Evolutionary conservation across 2,888 invertebrate species (phyloP).

Genomic region (Polydrusus tereticollis): DNA sequence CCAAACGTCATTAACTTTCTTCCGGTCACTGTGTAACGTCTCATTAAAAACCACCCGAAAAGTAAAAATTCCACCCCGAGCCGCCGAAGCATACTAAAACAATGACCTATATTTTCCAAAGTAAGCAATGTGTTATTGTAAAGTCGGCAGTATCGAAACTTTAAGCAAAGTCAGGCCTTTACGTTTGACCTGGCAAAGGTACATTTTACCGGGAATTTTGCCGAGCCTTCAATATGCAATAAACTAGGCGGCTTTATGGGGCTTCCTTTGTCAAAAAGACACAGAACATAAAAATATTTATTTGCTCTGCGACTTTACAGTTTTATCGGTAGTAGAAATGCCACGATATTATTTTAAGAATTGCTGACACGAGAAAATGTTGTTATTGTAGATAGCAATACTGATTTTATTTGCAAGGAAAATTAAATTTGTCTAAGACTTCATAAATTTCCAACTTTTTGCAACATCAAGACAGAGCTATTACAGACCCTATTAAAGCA

Average conservation of each 20-base stretch:
- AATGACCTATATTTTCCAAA: conserved; percentile 3
- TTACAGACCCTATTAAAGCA: too few relatives aligned
- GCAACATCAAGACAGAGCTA: too few relatives aligned
- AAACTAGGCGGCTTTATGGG: conserved; percentile 31
- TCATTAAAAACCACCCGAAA: neutral
- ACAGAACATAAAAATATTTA: conserved; percentile 42
- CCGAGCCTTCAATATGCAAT: conserved; percentile 40
- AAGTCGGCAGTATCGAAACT: conserved; percentile 25
- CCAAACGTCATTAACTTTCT: too few relatives aligned
- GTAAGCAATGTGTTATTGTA: conserved; percentile 5
- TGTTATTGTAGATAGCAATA: too few relatives aligned
- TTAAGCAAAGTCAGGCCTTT: conserved; percentile 11
- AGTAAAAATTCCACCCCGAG: neutral
- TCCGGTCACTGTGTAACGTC: too few relatives aligned
- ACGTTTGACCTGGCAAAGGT: conserved; percentile 12
- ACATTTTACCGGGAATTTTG: conserved; percentile 25
- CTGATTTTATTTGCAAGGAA: too few relatives aligned
- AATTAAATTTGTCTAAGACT: too few relatives aligned
- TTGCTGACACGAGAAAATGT: too few relatives aligned
- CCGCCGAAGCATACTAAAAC: neutral
- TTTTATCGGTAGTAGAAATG: neutral
- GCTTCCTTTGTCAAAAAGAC: conserved; percentile 33
- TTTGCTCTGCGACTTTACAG: conserved; percentile 15
- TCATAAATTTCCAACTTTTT: too few relatives aligned
- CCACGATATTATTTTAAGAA: neutral